phyloP scores from a whole-genome alignment of 2,797 vertebrate genomes.

The Glyptemys insculpta region DNA sequence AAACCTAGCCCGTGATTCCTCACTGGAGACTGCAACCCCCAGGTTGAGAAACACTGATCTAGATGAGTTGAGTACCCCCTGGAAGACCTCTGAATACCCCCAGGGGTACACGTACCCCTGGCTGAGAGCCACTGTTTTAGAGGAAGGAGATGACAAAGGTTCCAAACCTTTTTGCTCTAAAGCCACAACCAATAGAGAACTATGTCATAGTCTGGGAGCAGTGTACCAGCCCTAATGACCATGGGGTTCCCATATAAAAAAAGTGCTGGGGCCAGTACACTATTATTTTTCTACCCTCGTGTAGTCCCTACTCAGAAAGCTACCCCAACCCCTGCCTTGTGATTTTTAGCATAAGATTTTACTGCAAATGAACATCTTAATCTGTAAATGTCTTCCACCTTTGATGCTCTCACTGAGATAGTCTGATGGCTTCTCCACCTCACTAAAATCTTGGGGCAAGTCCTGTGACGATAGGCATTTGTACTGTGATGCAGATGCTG shows the following conservation, averaged over 20 bases:
- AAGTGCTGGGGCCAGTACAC: neutral
- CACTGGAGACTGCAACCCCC: too few relatives aligned
- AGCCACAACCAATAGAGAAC: neutral
- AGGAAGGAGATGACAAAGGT: neutral
- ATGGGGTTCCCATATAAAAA: neutral
- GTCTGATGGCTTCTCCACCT: neutral
- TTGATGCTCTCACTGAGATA: neutral
- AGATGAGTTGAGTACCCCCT: too few relatives aligned
- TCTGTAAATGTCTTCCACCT: neutral
- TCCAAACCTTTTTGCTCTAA: accelerated
- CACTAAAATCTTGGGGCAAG: neutral
- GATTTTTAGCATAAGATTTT: neutral
- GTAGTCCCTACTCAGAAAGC: neutral
- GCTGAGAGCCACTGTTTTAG: too few relatives aligned
- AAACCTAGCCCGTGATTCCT: too few relatives aligned
- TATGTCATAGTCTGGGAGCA: accelerated
- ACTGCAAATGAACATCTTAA: neutral
- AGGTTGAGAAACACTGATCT: too few relatives aligned
- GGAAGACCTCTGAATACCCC: too few relatives aligned
- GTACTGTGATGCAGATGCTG: neutral
- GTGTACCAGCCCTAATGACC: neutral
- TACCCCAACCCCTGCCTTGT: neutral
- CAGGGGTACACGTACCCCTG: too few relatives aligned
- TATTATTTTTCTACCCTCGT: neutral
- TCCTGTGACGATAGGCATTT: neutral